phyloP scores from a whole-genome alignment of 2,888 invertebrate genomes.

The Seira musarum region DNA sequence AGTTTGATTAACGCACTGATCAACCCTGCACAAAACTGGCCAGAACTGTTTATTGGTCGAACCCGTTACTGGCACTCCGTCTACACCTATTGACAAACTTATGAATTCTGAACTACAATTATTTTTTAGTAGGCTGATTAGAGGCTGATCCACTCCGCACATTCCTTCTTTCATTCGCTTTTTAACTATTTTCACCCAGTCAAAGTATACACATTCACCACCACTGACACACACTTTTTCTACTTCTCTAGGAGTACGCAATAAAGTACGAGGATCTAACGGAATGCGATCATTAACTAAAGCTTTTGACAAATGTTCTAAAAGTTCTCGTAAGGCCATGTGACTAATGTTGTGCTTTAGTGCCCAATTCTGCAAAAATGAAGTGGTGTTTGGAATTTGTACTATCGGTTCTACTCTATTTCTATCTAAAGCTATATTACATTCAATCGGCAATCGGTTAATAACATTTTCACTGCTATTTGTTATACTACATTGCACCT shows the following conservation, averaged over 20 bases:
- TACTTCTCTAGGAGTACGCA: not conserved
- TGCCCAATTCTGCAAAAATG: not conserved
- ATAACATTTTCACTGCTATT: no score
- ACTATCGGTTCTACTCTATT: not conserved
- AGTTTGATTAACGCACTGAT: not conserved
- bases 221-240: not conserved
- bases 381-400: not conserved
- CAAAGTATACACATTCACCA: not conserved
- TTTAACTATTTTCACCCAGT: no score
- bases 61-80: constrained; percentile 8
- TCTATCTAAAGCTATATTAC: no score
- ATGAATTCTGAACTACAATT: no score
- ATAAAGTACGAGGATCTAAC: not conserved
- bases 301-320: not conserved
- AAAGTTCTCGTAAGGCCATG: not conserved
- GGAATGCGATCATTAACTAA: not conserved
- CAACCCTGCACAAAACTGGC: constrained; percentile 16
- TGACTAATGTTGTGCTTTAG: not conserved
- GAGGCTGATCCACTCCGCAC: not conserved
- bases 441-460: no score
- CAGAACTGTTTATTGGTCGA: constrained; percentile 20
- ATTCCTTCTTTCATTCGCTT: not conserved
- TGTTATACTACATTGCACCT: not conserved
- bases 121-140: no score
- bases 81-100: constrained; percentile 14